A percentile compares a stretch with the other conserved stretches of the same genome.
Conservation (phyloP, 1,140 invertebrate genomes). For the Scaptomyza graminum region DNA sequence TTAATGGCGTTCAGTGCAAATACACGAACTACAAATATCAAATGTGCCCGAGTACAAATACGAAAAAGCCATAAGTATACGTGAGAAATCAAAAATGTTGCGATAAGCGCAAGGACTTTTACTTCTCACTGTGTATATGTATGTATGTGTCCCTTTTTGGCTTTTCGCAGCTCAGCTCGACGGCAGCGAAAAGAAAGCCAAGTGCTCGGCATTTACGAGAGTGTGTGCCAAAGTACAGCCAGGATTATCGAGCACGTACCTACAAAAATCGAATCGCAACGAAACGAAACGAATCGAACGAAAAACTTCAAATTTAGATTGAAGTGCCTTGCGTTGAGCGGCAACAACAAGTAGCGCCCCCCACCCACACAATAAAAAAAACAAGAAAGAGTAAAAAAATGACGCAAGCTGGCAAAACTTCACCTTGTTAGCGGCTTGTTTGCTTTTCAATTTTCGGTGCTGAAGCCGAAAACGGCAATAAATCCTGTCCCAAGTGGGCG, state of each 20-base stretch:
- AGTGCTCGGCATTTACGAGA: slow-evolving; percentile 9
- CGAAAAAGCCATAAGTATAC: slow-evolving; percentile 60
- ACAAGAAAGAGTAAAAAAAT: slow-evolving; percentile 39
- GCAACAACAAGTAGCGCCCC: slow-evolving; percentile 8
- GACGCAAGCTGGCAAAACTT: slow-evolving; percentile 55
- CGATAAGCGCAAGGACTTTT: slow-evolving; percentile 43
- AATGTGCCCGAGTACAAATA: slow-evolving; percentile 30
- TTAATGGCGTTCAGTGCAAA: slow-evolving; percentile 71
- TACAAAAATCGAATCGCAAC: slow-evolving; percentile 63
- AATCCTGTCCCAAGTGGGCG: slow-evolving; percentile 60
- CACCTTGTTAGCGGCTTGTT: slow-evolving; percentile 81
- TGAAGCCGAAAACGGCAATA: slow-evolving; percentile 79
- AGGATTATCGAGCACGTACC: slow-evolving; percentile 76
- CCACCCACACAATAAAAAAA: too few relatives aligned
- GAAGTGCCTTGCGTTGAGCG: slow-evolving; percentile 53
- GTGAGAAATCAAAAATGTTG: slow-evolving; percentile 80
- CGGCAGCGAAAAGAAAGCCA: slow-evolving; percentile 13
- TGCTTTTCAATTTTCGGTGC: slow-evolving; percentile 78
- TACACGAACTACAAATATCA: slow-evolving; percentile 28
- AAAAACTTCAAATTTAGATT: slow-evolving; percentile 76
- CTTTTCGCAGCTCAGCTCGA: slow-evolving; percentile 1
- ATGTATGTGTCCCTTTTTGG: slow-evolving; percentile 21
- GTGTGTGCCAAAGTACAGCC: slow-evolving; percentile 20
- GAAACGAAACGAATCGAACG: slow-evolving; percentile 45
- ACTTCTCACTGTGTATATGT: slow-evolving; percentile 1